Percentiles rank a stretch among this genome's conserved stretches.
These are phyloP conservation scores for Amphibalanus amphitrite DNA, from an alignment of 1,140 invertebrate genomes.

Conservation along the genomic window DNA sequence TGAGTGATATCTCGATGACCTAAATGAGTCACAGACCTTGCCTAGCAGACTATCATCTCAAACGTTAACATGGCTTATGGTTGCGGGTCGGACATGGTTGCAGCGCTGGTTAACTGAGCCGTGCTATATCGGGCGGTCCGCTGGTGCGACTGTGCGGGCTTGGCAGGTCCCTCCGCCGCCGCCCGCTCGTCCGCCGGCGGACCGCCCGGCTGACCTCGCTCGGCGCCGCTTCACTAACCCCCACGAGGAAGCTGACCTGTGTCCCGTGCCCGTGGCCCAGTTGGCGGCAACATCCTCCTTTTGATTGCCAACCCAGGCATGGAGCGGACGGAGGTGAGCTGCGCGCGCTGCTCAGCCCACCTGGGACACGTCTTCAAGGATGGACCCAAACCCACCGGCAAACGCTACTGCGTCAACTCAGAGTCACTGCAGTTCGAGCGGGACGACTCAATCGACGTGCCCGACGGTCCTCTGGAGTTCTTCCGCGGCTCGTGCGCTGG, in stretches of 20 bases:
- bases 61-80: too few relatives aligned
- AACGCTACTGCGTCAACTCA: constrained; percentile 92
- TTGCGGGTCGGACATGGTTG: too few relatives aligned
- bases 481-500: not conserved
- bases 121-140: too few relatives aligned
- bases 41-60: too few relatives aligned
- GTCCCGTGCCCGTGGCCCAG: constrained; percentile 26
- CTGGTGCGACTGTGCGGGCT: too few relatives aligned
- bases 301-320: constrained; percentile 83
- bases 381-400: constrained; percentile 78
- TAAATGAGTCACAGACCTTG: too few relatives aligned
- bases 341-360: constrained; percentile 73
- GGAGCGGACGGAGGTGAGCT: constrained; percentile 37
- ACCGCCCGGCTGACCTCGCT: not conserved
- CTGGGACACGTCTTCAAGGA: constrained; percentile 96
- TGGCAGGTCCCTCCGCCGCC: too few relatives aligned
- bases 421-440: constrained; percentile 55
- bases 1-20: too few relatives aligned
- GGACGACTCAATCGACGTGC: not conserved
- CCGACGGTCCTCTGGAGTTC: not conserved
- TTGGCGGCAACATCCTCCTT: constrained; percentile 84
- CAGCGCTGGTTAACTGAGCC: too few relatives aligned
- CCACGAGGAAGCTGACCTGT: not conserved
- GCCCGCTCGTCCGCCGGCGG: too few relatives aligned
- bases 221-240: not conserved